Percentiles rank a stretch among this genome's conserved stretches.
Conservation (phyloP, 1,140 invertebrate genomes). For the Triops longicaudatus region DNA sequence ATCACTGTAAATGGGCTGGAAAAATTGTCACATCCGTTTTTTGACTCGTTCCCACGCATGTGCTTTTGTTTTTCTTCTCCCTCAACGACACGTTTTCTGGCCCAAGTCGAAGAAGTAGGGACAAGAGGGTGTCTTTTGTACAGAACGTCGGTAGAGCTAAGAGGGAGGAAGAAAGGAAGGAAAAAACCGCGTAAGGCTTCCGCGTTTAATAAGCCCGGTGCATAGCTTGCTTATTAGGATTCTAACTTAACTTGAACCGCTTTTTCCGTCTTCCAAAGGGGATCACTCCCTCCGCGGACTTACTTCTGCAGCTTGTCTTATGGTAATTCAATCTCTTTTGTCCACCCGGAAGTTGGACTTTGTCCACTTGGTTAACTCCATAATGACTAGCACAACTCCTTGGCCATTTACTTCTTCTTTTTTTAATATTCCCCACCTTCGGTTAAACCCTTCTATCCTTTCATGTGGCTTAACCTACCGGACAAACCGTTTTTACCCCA, state of each 20-base stretch:
- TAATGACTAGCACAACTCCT: slow-evolving; percentile 1
- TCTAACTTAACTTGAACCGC: slow-evolving; percentile 2
- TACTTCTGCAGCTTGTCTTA: background rate
- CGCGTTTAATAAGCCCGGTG: background rate
- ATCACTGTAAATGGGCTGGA: background rate
- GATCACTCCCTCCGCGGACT: no score
- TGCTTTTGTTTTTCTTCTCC: background rate
- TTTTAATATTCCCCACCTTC: background rate
- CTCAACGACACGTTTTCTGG: background rate
- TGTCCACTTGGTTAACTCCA: slow-evolving; percentile 12
- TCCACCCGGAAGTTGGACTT: background rate
- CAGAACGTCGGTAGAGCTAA: background rate
- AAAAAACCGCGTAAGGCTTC: background rate
- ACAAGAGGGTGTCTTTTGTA: background rate
- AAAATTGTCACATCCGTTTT: background rate
- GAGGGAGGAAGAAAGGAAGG: background rate
- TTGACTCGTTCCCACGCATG: slow-evolving; percentile 2
- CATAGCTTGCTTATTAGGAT: background rate
- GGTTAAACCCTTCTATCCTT: background rate
- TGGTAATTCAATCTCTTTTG: background rate
- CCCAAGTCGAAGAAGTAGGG: background rate
- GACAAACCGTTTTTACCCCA: background rate
- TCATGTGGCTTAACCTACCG: no score
- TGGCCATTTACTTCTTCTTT: background rate
- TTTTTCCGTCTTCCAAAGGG: background rate